Percentiles rank a stretch among this genome's conserved stretches.
phyloP scores from a whole-genome alignment of 1,140 invertebrate genomes.

The Muscidifurax raptorellus region DNA sequence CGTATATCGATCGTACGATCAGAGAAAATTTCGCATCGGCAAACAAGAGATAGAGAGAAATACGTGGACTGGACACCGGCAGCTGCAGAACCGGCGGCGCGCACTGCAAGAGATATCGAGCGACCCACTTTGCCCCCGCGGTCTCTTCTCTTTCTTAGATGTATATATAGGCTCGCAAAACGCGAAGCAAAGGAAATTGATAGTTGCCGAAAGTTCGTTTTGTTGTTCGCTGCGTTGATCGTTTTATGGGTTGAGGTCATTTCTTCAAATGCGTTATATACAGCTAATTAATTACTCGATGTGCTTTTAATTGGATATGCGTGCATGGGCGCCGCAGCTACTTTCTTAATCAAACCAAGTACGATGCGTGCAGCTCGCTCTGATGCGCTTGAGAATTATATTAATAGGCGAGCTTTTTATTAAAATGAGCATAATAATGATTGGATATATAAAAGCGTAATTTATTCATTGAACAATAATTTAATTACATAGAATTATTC shows the following conservation, averaged over 20 bases:
- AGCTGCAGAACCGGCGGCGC: neutral
- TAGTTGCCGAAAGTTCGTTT: neutral
- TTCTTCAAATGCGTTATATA: too few relatives aligned
- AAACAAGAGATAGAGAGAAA: neutral
- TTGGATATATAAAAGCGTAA: too few relatives aligned
- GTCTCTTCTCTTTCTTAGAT: neutral
- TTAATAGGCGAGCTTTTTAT: too few relatives aligned
- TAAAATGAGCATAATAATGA: too few relatives aligned
- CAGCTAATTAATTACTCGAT: neutral
- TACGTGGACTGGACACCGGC: neutral
- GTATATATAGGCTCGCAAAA: neutral
- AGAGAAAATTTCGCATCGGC: neutral
- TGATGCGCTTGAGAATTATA: too few relatives aligned
- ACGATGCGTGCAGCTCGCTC: too few relatives aligned
- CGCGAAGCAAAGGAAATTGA: neutral
- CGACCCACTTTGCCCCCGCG: slow-evolving; percentile 62
- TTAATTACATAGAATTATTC: too few relatives aligned
- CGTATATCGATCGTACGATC: neutral
- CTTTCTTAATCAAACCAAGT: too few relatives aligned
- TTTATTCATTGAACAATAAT: too few relatives aligned
- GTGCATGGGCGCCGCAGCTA: too few relatives aligned
- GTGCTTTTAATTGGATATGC: neutral
- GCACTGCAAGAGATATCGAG: slow-evolving; percentile 59
- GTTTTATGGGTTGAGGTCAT: too few relatives aligned
- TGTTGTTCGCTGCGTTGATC: neutral